Base-by-base conservation (phyloP, 2,113 vertebrate species). In the Pachycephala philippinensis region DNA sequence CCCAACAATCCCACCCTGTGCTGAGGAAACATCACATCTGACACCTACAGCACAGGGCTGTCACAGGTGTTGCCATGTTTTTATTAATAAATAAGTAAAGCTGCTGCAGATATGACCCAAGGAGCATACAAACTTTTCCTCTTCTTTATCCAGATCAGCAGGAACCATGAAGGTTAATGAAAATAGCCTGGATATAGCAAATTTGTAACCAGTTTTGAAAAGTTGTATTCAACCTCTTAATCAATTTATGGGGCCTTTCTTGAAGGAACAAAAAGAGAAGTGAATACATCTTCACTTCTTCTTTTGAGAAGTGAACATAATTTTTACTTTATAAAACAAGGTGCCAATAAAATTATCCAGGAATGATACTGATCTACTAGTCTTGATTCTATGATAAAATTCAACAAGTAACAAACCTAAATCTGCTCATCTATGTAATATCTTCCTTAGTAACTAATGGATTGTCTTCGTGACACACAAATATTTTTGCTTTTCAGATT, bases 391-490 rank as follows among this genome's bases (percentile, higher is more conserved):
- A 28, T 13, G 5, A 37, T 22, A 60, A 45, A 60, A 53, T 24
- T 23, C 39, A 69, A 52, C 18, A 60, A 44, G 33, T 44, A 27
- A 45, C 27, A 28, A 93, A 74, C 33, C 77, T 66, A 39, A 54
- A 47, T 56, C 13, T 57, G n/a, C 8, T 81, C n/a, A 49, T 72
- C 42, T 60, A 44, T 49, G 53, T 64, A 90, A 70, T 68, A 87
- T 45, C 69, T 94, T 94, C 89, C 91, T 68, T 96, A 69, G 84
- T 89, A 93, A 96, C 93, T 50, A 87, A 94, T 30, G 57, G 69
- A 71, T 63, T 60, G 56, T 35, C 74, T 85, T 87, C 27, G 1
- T 39, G n/a, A 79, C 20, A 90, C 10, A 83, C 53, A 96, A 96
- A 91, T 92, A 93, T 87, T 95, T 94, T 79, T 81, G 47, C 56